Evolutionary conservation across 2,797 vertebrate species (phyloP).

Genomic region (Distichodus sexfasciatus): DNA sequence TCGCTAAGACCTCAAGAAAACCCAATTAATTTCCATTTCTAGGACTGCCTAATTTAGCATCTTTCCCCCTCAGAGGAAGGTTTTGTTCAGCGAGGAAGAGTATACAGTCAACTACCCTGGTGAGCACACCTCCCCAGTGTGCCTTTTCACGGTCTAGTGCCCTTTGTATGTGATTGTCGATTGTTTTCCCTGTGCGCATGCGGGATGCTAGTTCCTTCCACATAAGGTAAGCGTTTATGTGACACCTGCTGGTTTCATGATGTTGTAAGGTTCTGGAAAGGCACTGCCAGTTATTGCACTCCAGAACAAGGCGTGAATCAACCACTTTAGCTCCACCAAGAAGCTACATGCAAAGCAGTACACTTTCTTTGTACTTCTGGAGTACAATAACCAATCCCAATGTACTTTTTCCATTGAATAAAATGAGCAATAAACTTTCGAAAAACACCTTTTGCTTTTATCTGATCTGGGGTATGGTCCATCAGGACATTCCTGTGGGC

Average conservation of each 20-base stretch:
- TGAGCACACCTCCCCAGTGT: constrained; percentile 23
- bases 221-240: constrained; percentile 12
- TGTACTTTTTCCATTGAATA: constrained; percentile 5
- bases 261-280: constrained; percentile 22
- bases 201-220: constrained; percentile 16
- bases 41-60: neutral
- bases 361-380: constrained; percentile 17
- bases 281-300: constrained; percentile 26
- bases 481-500: constrained; percentile 19
- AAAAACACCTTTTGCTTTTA: constrained; percentile 3
- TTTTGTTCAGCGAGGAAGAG: constrained; percentile 24
- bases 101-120: constrained; percentile 24
- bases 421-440: neutral
- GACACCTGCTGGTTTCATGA: constrained; percentile 20
- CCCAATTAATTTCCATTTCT: constrained; percentile 16
- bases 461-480: constrained; percentile 17
- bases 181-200: neutral
- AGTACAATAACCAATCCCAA: constrained; percentile 8
- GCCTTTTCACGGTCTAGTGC: constrained; percentile 11
- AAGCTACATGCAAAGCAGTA: constrained; percentile 17
- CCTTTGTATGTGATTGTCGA: constrained; percentile 19
- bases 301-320: constrained; percentile 22
- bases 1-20: constrained; percentile 5
- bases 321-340: constrained; percentile 13
- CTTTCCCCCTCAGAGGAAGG: constrained; percentile 24